These are phyloP conservation scores for Sebastes trivittatus DNA, from an alignment of 2,797 vertebrate species.

Conservation along the genomic window DNA sequence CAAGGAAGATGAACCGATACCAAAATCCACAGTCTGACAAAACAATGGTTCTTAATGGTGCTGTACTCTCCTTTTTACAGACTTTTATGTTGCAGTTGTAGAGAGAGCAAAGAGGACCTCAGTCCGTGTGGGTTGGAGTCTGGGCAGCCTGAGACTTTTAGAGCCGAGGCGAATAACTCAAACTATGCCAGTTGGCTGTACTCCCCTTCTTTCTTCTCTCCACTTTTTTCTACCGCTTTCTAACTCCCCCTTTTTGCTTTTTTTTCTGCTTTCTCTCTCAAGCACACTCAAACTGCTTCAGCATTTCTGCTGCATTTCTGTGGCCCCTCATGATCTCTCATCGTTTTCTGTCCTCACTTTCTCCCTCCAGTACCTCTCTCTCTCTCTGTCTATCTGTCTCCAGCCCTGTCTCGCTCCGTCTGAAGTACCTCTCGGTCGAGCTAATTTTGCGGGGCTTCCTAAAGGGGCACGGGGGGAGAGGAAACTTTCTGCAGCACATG, in stretches of 20 bases:
- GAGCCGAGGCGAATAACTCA: conserved; percentile 77
- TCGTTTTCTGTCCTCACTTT: conserved; percentile 32
- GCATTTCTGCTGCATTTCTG: conserved; percentile 27
- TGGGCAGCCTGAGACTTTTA: conserved; percentile 69
- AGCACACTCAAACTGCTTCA: conserved; percentile 25
- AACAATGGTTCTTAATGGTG: conserved; percentile 35
- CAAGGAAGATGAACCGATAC: conserved; percentile 22
- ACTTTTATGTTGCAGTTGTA: conserved; percentile 70
- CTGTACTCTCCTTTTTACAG: conserved; percentile 46
- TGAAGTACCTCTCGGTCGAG: conserved; percentile 62
- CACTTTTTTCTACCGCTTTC: conserved; percentile 50
- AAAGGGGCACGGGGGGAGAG: conserved; percentile 72
- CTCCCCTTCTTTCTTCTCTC: conserved; percentile 68
- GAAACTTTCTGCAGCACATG: conserved; percentile 85
- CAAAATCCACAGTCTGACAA: conserved; percentile 36
- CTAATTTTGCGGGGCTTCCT: conserved; percentile 71
- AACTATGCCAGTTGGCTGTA: conserved; percentile 80
- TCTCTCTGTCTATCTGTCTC: not conserved
- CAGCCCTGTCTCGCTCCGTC: conserved; percentile 27
- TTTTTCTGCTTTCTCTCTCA: conserved; percentile 24
- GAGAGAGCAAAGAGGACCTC: conserved; percentile 69
- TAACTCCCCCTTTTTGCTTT: conserved; percentile 22
- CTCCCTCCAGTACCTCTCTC: conserved; percentile 19
- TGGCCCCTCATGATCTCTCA: conserved; percentile 27
- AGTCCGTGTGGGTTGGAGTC: conserved; percentile 82